These are phyloP conservation scores for Thalassarche chlororhynchos DNA, from an alignment of 2,113 vertebrate species.

Conservation along the genomic window DNA sequence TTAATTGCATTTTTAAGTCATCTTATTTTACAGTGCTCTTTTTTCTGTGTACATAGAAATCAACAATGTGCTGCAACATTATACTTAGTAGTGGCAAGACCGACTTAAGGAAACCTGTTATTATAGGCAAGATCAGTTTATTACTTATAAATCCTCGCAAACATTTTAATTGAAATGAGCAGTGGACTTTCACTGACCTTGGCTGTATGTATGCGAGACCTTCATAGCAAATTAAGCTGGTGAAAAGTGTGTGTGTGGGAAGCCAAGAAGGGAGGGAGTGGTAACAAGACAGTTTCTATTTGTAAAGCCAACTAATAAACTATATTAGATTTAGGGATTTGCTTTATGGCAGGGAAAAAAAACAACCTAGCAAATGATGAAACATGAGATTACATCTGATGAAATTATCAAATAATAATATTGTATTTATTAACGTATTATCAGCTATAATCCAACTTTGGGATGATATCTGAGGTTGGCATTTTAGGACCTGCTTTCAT, in stretches of 20 bases:
- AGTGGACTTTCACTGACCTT: constrained; percentile 72
- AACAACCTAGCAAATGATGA: not conserved
- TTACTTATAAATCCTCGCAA: constrained; percentile 72
- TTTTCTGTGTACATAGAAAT: constrained; percentile 66
- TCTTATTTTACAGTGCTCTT: constrained; percentile 57
- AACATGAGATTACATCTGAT: constrained; percentile 28
- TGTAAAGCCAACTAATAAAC: constrained; percentile 34
- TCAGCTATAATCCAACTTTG: not conserved
- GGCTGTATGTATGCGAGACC: constrained; percentile 8
- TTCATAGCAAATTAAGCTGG: constrained; percentile 29
- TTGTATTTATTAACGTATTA: constrained; percentile 14
- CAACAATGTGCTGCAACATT: constrained; percentile 45
- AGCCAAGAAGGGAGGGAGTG: not conserved
- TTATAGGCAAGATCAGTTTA: constrained; percentile 68
- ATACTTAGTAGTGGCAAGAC: constrained; percentile 44
- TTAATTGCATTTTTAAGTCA: constrained; percentile 70
- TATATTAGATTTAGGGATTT: constrained; percentile 8
- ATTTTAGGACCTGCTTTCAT: not conserved
- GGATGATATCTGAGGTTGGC: not conserved
- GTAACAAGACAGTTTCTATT: constrained; percentile 11
- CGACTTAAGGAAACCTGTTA: constrained; percentile 63
- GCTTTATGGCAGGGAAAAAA: not conserved
- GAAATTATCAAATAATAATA: constrained; percentile 40
- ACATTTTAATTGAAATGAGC: constrained; percentile 75
- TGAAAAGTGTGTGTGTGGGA: not conserved